These are phyloP conservation scores for Chinchilla lanigera DNA, from an alignment of 2,113 vertebrate species.

Conservation along the genomic window DNA sequence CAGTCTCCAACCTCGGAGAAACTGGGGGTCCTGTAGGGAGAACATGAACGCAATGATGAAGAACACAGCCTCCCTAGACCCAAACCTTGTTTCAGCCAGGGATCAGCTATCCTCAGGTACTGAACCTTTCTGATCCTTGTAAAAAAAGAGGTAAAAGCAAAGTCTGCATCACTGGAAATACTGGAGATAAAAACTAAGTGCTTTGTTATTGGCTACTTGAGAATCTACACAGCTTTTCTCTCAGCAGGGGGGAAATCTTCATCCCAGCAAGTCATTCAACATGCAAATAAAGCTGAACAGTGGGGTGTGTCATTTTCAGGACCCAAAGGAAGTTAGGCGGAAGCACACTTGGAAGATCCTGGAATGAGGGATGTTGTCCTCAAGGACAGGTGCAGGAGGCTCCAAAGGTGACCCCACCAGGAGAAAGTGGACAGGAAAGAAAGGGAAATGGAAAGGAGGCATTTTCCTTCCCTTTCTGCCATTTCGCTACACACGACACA, in stretches of 20 bases:
- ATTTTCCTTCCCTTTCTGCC: neutral
- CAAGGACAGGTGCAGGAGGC: neutral
- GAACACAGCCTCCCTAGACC: neutral
- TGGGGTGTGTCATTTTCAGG: neutral
- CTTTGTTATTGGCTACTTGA: neutral
- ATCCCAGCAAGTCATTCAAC: neutral
- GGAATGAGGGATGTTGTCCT: neutral
- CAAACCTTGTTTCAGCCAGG: neutral
- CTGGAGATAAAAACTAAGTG: neutral
- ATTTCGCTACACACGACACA: neutral
- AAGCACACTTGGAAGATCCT: neutral
- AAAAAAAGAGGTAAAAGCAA: slow-evolving; percentile 17
- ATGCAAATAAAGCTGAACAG: neutral
- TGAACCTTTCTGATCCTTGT: neutral
- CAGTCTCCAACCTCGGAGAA: neutral
- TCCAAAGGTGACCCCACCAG: neutral
- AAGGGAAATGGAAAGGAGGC: neutral
- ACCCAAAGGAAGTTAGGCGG: neutral
- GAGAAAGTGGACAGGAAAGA: neutral
- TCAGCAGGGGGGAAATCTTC: neutral
- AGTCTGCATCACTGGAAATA: neutral
- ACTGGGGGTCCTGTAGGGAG: fast-evolving
- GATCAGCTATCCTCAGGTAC: neutral
- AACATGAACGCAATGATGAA: fast-evolving
- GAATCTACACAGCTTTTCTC: neutral